A percentile compares a stretch with the other conserved stretches of the same genome.
phyloP scores from a whole-genome alignment of 1,140 invertebrate genomes.

The Drosophila murphyi region DNA sequence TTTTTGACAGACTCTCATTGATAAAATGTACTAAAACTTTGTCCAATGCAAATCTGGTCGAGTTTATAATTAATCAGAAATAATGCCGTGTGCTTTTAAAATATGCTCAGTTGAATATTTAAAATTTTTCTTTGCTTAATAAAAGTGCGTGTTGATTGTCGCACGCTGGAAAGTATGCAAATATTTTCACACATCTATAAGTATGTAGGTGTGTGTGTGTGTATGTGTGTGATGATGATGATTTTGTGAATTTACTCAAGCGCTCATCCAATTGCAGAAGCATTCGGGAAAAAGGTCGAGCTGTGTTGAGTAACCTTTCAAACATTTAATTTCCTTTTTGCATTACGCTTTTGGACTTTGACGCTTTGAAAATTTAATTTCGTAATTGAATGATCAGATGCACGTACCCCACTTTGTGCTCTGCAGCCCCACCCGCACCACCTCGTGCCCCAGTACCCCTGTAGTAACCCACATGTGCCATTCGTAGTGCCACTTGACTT shows the following conservation, averaged over 20 bases:
- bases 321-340: conserved; percentile 46
- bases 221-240: neutral
- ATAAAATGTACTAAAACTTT: too few species aligned
- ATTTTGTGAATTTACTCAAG: conserved; percentile 37
- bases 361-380: conserved; percentile 65
- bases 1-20: too few species aligned
- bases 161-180: conserved; percentile 34
- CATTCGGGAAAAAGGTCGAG: neutral
- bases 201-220: neutral
- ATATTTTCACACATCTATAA: conserved; percentile 1
- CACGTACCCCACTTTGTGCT: neutral
- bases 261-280: conserved; percentile 15
- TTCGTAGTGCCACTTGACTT: conserved; percentile 33
- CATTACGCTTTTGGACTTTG: conserved; percentile 15
- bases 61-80: too few species aligned
- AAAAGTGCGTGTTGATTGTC: conserved; percentile 8
- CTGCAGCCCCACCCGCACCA: neutral
- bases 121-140: neutral
- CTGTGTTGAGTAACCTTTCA: conserved; percentile 23
- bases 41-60: too few species aligned
- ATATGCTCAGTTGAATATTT: too few species aligned
- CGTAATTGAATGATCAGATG: conserved; percentile 66
- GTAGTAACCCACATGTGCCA: too few species aligned
- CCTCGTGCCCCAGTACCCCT: too few species aligned
- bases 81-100: neutral